phyloP scores from a whole-genome alignment of 2,797 vertebrate genomes.

The Knipowitschia caucasica region DNA sequence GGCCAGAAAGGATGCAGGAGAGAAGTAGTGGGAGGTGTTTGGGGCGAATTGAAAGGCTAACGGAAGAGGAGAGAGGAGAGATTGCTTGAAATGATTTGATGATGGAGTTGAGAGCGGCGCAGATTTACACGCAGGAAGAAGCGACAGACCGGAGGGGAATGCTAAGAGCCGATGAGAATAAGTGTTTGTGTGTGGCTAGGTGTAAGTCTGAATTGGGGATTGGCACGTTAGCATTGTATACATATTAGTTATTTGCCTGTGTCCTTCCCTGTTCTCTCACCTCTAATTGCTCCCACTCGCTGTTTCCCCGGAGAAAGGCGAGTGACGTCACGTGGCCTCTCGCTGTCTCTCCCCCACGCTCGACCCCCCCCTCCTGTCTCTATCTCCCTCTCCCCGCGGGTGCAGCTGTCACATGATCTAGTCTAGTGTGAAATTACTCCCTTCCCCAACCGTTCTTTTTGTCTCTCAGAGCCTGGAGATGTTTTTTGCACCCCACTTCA shows the following conservation, averaged over 20 bases:
- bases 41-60: conserved; percentile 46
- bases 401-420: conserved; percentile 75
- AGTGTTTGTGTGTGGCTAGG: conserved; percentile 20
- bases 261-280: conserved; percentile 70
- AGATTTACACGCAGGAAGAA: conserved; percentile 44
- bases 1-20: conserved; percentile 34
- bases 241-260: conserved; percentile 56
- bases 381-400: conserved; percentile 57
- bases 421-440: conserved; percentile 75
- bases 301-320: conserved; percentile 63
- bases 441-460: conserved; percentile 53
- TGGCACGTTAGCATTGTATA: conserved; percentile 48
- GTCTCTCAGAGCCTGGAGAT: conserved; percentile 59
- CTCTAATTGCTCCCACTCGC: conserved; percentile 74
- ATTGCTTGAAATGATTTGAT: conserved; percentile 55
- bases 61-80: conserved; percentile 42
- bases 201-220: conserved; percentile 42
- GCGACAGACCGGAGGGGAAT: conserved; percentile 25
- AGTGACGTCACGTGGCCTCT: conserved; percentile 61
- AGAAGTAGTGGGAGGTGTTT: conserved; percentile 30
- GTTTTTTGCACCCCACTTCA: conserved; percentile 45
- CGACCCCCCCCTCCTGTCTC: conserved; percentile 36
- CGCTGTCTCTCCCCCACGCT: conserved; percentile 12
- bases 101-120: conserved; percentile 56
- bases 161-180: conserved; percentile 53